Base-by-base conservation (phyloP, 2,797 vertebrate genomes). In the Spondyliosoma cantharus region DNA sequence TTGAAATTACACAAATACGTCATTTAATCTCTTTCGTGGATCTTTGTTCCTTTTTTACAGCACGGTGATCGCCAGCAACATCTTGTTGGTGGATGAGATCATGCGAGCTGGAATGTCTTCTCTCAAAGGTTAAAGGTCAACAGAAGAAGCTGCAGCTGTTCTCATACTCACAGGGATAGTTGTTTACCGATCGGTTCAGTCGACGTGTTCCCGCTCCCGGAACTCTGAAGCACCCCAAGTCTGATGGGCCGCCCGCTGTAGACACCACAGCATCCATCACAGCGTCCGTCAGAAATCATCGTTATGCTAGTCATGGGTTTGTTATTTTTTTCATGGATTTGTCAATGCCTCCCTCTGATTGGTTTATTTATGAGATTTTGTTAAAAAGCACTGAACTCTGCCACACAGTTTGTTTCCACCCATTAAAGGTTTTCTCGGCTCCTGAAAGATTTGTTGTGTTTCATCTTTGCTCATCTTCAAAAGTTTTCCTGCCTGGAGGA, bases 21-120 rank as follows among this genome's bases (percentile, higher is more conserved):
- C 7, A 6, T 45, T 43, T 73, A 5, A 59, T 46, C 22, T 84
- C 9, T 54, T n/a, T 49, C 17, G 0, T 15, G 0, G 1, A 4
- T 78, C 1, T 67, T 19, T 24, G 0, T 7, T 86, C 74, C 72
- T 83, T 7, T 32, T 79, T 69, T 66, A 50, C 78, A 99, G 98
- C 95, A 99, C 97, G 0, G 97, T 98, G 67, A 99, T 99, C 1
- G 98, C 98, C 70, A 98, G 96, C 92, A 99, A 98, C 94, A 98
- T 99, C 82, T 95, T 99, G 80, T 81, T 99, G 91, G 98, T 99
- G 60, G 98, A 99, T 81, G 98, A 99, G 93, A 99, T 99, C 76
- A 99, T 99, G 98, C 92, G 97, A 88, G 98, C 98, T 43, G 98
- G 98, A 65, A 97, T 99, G 97, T 99, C 98, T 7, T 99, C 98